Conservation (phyloP, 2,888 invertebrate species). For the Barypeithes pellucidus region DNA sequence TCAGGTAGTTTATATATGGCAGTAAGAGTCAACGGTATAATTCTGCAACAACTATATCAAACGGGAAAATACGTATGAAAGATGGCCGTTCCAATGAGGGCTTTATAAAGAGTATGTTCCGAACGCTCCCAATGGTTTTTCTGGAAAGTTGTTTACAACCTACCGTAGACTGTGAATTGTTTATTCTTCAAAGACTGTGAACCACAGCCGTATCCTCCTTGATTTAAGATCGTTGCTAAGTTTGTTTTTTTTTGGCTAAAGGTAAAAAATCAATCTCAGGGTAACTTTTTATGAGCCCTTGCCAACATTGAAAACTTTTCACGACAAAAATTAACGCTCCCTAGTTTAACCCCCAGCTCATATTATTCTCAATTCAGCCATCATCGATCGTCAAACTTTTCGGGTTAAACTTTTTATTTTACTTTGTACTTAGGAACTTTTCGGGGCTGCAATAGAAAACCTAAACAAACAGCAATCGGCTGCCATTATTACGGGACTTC, state of each 20-base stretch:
- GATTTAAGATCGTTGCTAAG: too few species aligned
- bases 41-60: too few species aligned
- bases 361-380: slow-evolving; percentile 21
- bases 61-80: too few species aligned
- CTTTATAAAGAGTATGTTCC: too few species aligned
- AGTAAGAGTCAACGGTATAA: too few species aligned
- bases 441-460: slow-evolving; percentile 12
- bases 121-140: too few species aligned
- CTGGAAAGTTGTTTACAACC: too few species aligned
- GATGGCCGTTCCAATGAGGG: too few species aligned
- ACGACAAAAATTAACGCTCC: slow-evolving; percentile 9
- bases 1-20: too few species aligned
- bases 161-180: too few species aligned
- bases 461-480: slow-evolving; percentile 22
- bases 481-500: slow-evolving; percentile 22
- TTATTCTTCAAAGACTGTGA: too few species aligned
- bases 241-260: not conserved
- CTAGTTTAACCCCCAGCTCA: slow-evolving; percentile 5
- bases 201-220: too few species aligned
- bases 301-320: slow-evolving; percentile 2
- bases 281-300: slow-evolving; percentile 16
- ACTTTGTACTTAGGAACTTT: slow-evolving; percentile 19
- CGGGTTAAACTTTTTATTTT: slow-evolving; percentile 19
- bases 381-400: slow-evolving; percentile 25
- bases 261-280: slow-evolving; percentile 2